A percentile compares a stretch with the other conserved stretches of the same genome.
Evolutionary conservation across 2,113 vertebrate genomes (phyloP).

Genomic region (Chloroceryle aenea): DNA sequence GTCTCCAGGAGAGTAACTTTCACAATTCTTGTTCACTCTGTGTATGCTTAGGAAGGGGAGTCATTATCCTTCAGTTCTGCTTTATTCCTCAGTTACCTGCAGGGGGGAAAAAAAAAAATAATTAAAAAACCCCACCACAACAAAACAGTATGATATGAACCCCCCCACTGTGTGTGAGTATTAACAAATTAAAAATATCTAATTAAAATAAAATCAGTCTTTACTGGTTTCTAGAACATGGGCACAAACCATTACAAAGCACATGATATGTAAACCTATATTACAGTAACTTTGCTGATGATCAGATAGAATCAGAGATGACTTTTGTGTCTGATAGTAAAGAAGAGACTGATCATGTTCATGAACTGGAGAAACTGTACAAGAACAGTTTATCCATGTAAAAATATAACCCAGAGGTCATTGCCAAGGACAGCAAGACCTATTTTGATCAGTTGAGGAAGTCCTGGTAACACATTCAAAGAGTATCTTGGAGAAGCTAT

Average conservation of each 20-base stretch:
- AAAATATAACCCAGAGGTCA: neutral
- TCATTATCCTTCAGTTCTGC: neutral
- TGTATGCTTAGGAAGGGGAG: rapidly evolving
- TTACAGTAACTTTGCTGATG: neutral
- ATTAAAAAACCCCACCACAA: neutral
- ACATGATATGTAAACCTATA: neutral
- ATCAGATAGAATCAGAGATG: neutral
- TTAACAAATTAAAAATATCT: neutral
- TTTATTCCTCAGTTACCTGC: neutral
- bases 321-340: neutral
- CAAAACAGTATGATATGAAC: neutral
- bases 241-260: neutral
- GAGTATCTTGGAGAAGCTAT: neutral
- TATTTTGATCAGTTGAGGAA: neutral
- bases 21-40: neutral
- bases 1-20: neutral
- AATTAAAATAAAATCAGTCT: neutral
- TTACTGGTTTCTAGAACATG: neutral
- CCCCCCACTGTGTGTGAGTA: rapidly evolving
- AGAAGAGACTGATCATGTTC: neutral
- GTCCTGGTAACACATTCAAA: neutral
- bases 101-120: neutral
- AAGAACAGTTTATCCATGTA: neutral
- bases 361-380: neutral
- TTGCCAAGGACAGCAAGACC: neutral